These are phyloP conservation scores for Drosophila ficusphila DNA, from an alignment of 1,140 invertebrate species.

Conservation along the genomic window DNA sequence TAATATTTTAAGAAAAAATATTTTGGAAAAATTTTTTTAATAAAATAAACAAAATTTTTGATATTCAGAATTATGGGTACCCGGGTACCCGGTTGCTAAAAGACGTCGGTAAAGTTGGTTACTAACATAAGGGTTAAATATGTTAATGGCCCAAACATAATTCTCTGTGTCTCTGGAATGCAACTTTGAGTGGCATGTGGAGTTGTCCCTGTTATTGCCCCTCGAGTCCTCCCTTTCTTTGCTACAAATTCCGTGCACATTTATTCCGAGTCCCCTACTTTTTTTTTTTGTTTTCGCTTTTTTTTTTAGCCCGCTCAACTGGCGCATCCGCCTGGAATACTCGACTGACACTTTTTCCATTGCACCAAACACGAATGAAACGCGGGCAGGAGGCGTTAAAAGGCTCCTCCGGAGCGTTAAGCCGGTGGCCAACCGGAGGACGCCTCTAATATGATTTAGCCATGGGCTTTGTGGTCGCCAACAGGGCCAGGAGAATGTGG, in stretches of 20 bases:
- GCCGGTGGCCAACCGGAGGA: conserved; percentile 9
- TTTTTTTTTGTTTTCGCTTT: no score
- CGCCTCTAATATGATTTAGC: conserved; percentile 59
- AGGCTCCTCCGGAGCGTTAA: conserved; percentile 20
- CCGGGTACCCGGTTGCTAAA: no score
- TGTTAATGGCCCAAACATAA: conserved; percentile 62
- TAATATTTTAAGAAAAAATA: no score
- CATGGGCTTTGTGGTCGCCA: conserved; percentile 46
- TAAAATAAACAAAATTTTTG: no score
- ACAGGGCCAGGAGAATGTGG: conserved; percentile 6
- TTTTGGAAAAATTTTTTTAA: no score
- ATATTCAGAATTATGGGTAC: no score
- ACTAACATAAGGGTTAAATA: no score
- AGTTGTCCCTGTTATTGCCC: conserved; percentile 1
- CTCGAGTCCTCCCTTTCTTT: background rate
- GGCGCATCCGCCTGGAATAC: conserved; percentile 48
- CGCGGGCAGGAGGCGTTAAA: conserved; percentile 12
- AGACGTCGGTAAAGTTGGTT: no score
- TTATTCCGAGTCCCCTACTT: conserved; percentile 9
- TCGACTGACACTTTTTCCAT: conserved; percentile 68
- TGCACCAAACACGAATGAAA: conserved; percentile 49
- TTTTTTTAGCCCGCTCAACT: conserved; percentile 16
- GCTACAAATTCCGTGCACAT: conserved; percentile 15
- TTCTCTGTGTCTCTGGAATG: conserved; percentile 35
- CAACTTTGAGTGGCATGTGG: conserved; percentile 36